These are phyloP conservation scores for Eleginops maclovinus DNA, from an alignment of 2,113 vertebrate species.

Conservation along the genomic window DNA sequence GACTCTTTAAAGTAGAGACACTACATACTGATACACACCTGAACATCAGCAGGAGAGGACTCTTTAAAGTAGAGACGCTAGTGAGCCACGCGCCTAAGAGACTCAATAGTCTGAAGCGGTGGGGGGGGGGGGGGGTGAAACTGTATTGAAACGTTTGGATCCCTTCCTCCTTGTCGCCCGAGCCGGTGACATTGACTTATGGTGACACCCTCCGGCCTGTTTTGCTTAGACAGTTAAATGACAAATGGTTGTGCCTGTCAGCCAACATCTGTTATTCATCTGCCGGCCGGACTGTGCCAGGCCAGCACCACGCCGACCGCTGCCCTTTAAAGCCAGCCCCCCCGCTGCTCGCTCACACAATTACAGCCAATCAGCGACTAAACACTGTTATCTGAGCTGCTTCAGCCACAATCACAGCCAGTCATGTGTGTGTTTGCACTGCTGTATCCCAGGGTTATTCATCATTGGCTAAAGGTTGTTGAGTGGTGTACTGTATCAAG, in stretches of 20 bases:
- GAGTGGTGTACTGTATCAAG: too few relatives aligned
- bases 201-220: conserved; percentile 68
- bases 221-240: conserved; percentile 72
- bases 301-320: conserved; percentile 24
- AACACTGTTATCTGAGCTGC: conserved; percentile 29
- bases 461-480: neutral
- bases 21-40: too few relatives aligned
- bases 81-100: neutral
- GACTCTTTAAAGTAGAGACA: too few relatives aligned
- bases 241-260: conserved; percentile 74
- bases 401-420: conserved; percentile 21
- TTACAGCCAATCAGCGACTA: conserved; percentile 46
- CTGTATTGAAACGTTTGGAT: conserved; percentile 66
- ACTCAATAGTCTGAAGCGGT: conserved; percentile 2
- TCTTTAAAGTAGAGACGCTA: too few relatives aligned
- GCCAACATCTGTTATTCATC: conserved; percentile 76
- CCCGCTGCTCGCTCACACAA: conserved; percentile 44
- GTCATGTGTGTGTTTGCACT: neutral
- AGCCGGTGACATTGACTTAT: conserved; percentile 70
- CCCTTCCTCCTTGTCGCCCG: conserved; percentile 25
- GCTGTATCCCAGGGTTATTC: neutral
- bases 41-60: too few relatives aligned
- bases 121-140: conserved; percentile 38
- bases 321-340: conserved; percentile 54
- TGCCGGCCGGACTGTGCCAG: conserved; percentile 57